These are phyloP conservation scores for Cheilosia impressa DNA, from an alignment of 2,888 invertebrate species.

Conservation along the genomic window DNA sequence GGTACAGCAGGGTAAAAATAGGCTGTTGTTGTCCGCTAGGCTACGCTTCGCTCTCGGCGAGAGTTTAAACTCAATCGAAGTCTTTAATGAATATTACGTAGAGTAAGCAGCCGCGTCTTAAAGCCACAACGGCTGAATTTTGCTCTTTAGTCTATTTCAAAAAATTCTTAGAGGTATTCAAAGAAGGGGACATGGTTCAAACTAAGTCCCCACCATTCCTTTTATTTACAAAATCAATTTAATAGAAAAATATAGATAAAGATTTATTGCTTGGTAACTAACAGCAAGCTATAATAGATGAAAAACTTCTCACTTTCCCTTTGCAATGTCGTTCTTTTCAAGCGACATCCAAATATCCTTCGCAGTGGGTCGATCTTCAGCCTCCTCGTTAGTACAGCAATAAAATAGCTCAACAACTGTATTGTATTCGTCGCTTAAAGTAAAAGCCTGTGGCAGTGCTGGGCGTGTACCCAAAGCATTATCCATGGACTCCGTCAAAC, in stretches of 20 bases:
- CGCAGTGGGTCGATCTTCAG: slow-evolving; percentile 86
- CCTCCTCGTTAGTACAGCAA: slow-evolving; percentile 87
- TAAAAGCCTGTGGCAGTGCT: slow-evolving; percentile 86
- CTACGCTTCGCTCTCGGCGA: too few species aligned
- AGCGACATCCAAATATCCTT: slow-evolving; percentile 81
- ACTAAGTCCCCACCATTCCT: too few species aligned
- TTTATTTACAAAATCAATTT: background rate
- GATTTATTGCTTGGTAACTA: background rate
- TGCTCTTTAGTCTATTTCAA: too few species aligned
- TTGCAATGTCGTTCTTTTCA: slow-evolving; percentile 18
- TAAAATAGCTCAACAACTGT: slow-evolving; percentile 88
- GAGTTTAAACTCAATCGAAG: too few species aligned
- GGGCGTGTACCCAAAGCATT: slow-evolving; percentile 88
- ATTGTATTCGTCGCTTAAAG: slow-evolving; percentile 86
- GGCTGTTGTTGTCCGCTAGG: too few species aligned
- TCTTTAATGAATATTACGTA: too few species aligned
- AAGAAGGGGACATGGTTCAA: too few species aligned
- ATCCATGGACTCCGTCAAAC: slow-evolving; percentile 7
- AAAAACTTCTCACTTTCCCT: background rate
- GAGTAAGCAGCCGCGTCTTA: too few species aligned
- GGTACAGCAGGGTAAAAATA: too few species aligned
- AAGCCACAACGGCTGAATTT: too few species aligned
- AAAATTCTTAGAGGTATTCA: too few species aligned
- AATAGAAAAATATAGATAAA: background rate
- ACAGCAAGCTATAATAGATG: background rate